Conservation (phyloP, 2,888 invertebrate genomes). For the Hydrotaea diabolus region DNA sequence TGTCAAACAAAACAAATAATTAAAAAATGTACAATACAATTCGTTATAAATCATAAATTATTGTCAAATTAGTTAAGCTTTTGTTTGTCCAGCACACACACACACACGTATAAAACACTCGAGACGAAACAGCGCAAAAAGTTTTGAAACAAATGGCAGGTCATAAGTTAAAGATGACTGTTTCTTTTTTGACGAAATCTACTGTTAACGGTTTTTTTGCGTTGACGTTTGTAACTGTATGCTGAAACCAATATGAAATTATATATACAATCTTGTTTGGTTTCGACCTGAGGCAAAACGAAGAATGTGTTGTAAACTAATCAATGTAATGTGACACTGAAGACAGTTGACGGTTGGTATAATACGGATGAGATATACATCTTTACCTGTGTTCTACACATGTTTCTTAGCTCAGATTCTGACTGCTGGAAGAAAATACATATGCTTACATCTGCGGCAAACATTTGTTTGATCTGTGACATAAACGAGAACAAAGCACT, state of each 20-base stretch:
- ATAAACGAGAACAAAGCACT: too few relatives aligned
- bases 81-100: too few relatives aligned
- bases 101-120: background rate
- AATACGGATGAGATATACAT: too few relatives aligned
- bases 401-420: too few relatives aligned
- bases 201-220: constrained; percentile 24
- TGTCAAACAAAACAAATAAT: constrained; percentile 8
- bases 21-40: background rate
- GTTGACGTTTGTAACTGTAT: constrained; percentile 24
- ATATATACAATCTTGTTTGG: background rate
- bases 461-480: too few relatives aligned
- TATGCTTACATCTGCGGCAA: too few relatives aligned
- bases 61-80: constrained; percentile 19
- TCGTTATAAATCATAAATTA: constrained; percentile 22
- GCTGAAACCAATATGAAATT: background rate
- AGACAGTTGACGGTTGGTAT: constrained; percentile 17
- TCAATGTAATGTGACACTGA: background rate
- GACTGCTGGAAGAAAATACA: too few relatives aligned
- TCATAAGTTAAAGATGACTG: background rate
- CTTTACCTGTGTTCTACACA: too few relatives aligned
- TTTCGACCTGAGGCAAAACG: constrained; percentile 1
- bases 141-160: background rate
- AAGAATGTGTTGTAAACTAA: too few relatives aligned
- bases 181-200: background rate
- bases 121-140: background rate